Evolutionary conservation across 2,113 vertebrate species (phyloP).

Genomic region (Thomomys bottae): DNA sequence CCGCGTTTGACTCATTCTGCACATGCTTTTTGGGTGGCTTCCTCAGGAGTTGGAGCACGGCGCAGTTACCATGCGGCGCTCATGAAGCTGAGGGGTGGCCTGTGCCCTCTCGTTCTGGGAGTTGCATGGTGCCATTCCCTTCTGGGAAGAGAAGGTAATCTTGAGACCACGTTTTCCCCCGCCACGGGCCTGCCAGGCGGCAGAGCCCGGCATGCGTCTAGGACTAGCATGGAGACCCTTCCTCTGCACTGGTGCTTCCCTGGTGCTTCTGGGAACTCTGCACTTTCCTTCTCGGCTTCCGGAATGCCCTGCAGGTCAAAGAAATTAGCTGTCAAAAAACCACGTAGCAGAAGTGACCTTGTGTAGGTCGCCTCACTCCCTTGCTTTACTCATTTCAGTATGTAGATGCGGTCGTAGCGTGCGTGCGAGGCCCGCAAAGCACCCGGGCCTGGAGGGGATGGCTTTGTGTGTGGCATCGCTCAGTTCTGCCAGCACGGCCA

Average conservation of each 20-base stretch:
- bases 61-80: no score
- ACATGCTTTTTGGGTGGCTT: neutral
- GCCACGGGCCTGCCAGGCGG: neutral
- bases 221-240: neutral
- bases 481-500: neutral
- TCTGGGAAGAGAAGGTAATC: neutral
- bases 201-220: neutral
- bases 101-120: neutral
- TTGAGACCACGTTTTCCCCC: neutral
- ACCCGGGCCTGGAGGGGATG: neutral
- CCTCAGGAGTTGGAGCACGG: neutral
- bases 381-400: no score
- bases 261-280: neutral
- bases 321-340: neutral
- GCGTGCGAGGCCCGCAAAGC: neutral
- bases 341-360: neutral
- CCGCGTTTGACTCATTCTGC: conserved; percentile 23
- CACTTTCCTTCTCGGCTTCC: neutral
- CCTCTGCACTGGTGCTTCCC: neutral
- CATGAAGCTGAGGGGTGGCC: neutral
- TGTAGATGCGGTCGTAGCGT: neutral
- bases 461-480: neutral
- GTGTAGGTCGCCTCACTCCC: neutral
- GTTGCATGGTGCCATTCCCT: neutral
- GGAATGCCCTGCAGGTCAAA: neutral